A percentile compares a stretch with the other conserved stretches of the same genome.
phyloP scores from a whole-genome alignment of 2,888 invertebrate species.

The Dynastes hyllus region DNA sequence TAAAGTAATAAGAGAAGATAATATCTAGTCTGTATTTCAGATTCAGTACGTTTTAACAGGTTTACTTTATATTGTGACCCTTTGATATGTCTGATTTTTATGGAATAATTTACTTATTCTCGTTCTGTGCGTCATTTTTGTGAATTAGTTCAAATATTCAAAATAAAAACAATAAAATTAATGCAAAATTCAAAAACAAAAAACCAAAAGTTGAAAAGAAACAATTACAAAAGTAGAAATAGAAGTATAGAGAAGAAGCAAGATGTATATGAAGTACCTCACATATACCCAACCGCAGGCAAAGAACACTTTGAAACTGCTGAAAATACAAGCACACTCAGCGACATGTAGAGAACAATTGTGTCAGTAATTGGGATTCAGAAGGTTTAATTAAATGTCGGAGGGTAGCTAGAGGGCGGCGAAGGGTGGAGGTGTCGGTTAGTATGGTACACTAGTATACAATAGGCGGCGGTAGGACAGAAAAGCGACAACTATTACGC shows the following conservation, averaged over 20 bases:
- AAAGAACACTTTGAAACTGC: constrained; percentile 88
- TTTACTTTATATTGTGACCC: not conserved
- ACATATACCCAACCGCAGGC: constrained; percentile 90
- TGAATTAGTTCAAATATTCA: constrained; percentile 20
- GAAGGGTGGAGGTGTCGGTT: constrained; percentile 12
- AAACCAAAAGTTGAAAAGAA: constrained; percentile 9
- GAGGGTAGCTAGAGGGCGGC: constrained; percentile 19
- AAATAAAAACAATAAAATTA: constrained; percentile 24
- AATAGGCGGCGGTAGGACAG: not conserved
- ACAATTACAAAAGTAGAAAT: constrained; percentile 25
- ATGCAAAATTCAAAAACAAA: constrained; percentile 10
- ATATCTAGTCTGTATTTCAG: not conserved
- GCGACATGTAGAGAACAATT: constrained; percentile 62
- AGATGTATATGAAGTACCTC: constrained; percentile 78
- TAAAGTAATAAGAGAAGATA: constrained; percentile 23
- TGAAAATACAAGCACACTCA: constrained; percentile 73
- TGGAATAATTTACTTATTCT: constrained; percentile 30
- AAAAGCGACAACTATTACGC: constrained; percentile 36
- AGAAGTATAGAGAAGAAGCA: constrained; percentile 52
- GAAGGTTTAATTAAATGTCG: constrained; percentile 49
- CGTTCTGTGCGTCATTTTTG: constrained; percentile 26
- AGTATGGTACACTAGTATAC: constrained; percentile 11
- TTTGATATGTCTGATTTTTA: not conserved
- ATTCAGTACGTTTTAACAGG: not conserved
- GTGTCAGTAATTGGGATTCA: constrained; percentile 56